These are phyloP conservation scores for Anthonomus grandis DNA, from an alignment of 1,140 invertebrate genomes.

Conservation along the genomic window DNA sequence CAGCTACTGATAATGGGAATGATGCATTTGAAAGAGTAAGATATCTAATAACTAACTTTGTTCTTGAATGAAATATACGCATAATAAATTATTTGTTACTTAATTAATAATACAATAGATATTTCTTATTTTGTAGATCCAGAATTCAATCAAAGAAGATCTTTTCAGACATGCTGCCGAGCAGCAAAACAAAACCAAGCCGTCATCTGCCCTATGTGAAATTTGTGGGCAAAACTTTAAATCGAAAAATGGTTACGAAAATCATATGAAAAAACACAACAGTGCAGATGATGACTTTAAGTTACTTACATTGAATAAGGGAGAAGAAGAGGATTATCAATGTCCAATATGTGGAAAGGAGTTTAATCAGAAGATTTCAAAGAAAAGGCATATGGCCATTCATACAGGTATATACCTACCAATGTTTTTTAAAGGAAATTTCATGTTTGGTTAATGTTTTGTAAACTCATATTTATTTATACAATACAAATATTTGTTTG, in stretches of 20 bases:
- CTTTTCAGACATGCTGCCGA: constrained; percentile 15
- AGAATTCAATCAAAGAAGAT: constrained; percentile 16
- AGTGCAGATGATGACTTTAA: constrained; percentile 50
- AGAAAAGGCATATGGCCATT: constrained; percentile 63
- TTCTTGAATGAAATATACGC: too few relatives aligned
- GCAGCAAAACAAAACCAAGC: constrained; percentile 18
- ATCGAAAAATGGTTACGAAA: constrained; percentile 61
- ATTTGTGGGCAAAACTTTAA: constrained; percentile 65
- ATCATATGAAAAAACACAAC: constrained; percentile 65
- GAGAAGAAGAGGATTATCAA: constrained; percentile 57
- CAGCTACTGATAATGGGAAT: too few relatives aligned
- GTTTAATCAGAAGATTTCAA: constrained; percentile 66
- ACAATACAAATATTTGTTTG: too few relatives aligned
- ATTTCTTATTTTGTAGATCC: too few relatives aligned
- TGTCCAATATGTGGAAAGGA: constrained; percentile 75
- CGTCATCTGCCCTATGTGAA: constrained; percentile 50
- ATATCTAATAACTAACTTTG: too few relatives aligned
- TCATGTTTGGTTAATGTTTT: too few relatives aligned
- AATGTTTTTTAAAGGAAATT: too few relatives aligned
- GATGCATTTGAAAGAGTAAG: too few relatives aligned
- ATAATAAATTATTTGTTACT: too few relatives aligned
- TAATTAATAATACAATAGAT: constrained; percentile 4
- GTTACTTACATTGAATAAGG: constrained; percentile 8
- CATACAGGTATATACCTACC: constrained; percentile 64
- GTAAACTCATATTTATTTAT: too few relatives aligned